phyloP scores from a whole-genome alignment of 92 coral and sea anemone species.

The Anthopleura xanthogrammica region DNA sequence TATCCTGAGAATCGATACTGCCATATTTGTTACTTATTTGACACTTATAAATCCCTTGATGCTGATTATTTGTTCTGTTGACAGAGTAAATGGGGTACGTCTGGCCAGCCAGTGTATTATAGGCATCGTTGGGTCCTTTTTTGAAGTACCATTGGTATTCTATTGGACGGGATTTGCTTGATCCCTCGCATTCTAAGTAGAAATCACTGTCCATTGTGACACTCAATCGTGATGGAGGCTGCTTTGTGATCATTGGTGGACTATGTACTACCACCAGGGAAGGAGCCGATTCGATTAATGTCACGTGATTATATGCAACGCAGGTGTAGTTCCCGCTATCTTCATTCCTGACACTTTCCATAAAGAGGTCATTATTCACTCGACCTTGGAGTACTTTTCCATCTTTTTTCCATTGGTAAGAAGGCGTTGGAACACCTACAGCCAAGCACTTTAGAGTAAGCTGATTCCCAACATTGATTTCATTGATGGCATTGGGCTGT shows the following conservation, averaged over 20 bases:
- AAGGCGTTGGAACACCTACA: slow-evolving; percentile 38
- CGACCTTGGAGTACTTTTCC: slow-evolving; percentile 35
- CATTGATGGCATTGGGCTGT: slow-evolving; percentile 62
- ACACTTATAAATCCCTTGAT: slow-evolving; percentile 68
- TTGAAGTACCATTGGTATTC: slow-evolving; percentile 72
- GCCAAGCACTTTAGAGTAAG: slow-evolving; percentile 62
- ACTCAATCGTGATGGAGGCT: slow-evolving; percentile 56
- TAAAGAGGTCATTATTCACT: slow-evolving; percentile 24
- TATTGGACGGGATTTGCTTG: slow-evolving; percentile 39
- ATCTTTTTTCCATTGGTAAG: slow-evolving; percentile 61
- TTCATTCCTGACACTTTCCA: slow-evolving; percentile 27
- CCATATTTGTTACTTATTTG: slow-evolving; percentile 64
- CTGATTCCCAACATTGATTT: slow-evolving; percentile 47
- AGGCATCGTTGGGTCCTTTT: slow-evolving; percentile 22
- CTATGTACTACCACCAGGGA: slow-evolving; percentile 60
- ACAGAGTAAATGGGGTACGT: slow-evolving; percentile 49
- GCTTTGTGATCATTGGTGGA: slow-evolving; percentile 55
- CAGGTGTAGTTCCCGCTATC: slow-evolving; percentile 71
- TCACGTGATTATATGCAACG: slow-evolving; percentile 64
- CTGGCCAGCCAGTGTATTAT: slow-evolving; percentile 26
- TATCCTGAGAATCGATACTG: slow-evolving; percentile 44
- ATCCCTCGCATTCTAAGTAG: slow-evolving; percentile 46
- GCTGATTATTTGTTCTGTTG: slow-evolving; percentile 10
- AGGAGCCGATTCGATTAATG: slow-evolving; percentile 50
- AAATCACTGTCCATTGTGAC: slow-evolving; percentile 39